Conservation (phyloP, 1,140 invertebrate species). For the Microvelia longipes region DNA sequence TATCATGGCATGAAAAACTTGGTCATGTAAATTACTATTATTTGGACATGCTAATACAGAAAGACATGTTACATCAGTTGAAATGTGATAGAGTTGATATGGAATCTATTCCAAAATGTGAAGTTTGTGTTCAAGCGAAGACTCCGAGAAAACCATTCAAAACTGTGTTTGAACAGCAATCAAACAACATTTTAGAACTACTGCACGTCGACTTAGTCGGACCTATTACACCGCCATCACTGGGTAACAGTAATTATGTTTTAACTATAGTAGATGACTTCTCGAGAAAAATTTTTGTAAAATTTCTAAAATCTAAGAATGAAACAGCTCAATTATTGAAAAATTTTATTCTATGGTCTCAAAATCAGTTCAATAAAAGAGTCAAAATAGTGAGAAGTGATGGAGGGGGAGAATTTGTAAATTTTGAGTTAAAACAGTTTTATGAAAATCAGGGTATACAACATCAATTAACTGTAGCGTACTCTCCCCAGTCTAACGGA, state of each 20-base stretch:
- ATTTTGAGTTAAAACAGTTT: constrained; percentile 19
- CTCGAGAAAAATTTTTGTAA: constrained; percentile 15
- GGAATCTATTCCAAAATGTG: background rate
- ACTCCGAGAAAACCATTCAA: background rate
- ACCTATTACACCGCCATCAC: background rate
- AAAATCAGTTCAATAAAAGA: constrained; percentile 17
- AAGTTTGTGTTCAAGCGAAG: background rate
- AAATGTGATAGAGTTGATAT: background rate
- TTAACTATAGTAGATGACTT: constrained; percentile 30
- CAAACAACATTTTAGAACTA: background rate
- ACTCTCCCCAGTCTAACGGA: constrained; percentile 30
- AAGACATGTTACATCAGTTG: background rate
- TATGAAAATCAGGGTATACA: constrained; percentile 21
- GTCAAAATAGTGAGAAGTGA: constrained; percentile 21
- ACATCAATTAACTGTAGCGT: constrained; percentile 18
- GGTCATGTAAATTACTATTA: background rate
- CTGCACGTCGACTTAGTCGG: background rate
- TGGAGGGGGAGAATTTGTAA: constrained; percentile 25
- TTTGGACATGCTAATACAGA: background rate
- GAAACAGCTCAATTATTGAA: constrained; percentile 25
- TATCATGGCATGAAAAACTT: background rate
- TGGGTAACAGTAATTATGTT: constrained; percentile 21
- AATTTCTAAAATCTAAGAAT: constrained; percentile 18
- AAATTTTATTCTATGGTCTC: constrained; percentile 17
- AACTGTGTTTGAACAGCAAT: background rate